A percentile compares a stretch with the other conserved stretches of the same genome.
Conservation (phyloP, 1,140 invertebrate genomes). For the Aricia agestis region DNA sequence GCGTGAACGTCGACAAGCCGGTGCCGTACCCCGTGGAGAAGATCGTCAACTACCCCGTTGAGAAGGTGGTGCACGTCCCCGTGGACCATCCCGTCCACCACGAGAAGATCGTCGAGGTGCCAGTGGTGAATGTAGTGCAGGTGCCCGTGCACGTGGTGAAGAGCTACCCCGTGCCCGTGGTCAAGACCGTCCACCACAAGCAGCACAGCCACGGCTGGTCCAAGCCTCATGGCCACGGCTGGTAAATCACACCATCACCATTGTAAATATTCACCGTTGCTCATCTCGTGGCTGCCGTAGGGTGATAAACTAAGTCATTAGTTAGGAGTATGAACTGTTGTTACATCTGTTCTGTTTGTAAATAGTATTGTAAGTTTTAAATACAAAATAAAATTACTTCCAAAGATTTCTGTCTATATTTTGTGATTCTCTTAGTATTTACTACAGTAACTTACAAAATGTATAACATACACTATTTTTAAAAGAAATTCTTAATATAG, state of each 20-base stretch:
- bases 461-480: too few relatives aligned
- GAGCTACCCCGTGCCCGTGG: constrained; percentile 57
- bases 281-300: constrained; percentile 72
- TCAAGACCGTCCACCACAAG: constrained; percentile 67
- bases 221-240: constrained; percentile 34
- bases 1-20: constrained; percentile 65
- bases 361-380: constrained; percentile 64
- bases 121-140: constrained; percentile 57
- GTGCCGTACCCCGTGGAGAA: constrained; percentile 70
- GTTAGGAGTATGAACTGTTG: constrained; percentile 52
- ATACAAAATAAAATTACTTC: constrained; percentile 59
- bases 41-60: constrained; percentile 61
- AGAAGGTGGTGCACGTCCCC: constrained; percentile 60
- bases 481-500: too few relatives aligned
- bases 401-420: constrained; percentile 52
- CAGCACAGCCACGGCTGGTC: constrained; percentile 40
- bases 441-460: not conserved
- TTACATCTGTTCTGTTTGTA: constrained; percentile 51
- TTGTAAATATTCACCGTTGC: constrained; percentile 54
- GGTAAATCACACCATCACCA: constrained; percentile 33
- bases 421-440: not conserved
- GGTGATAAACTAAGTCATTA: constrained; percentile 74
- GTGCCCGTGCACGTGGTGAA: constrained; percentile 63
- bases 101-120: constrained; percentile 63
- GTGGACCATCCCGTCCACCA: constrained; percentile 64